Base-by-base conservation (phyloP, 2,888 invertebrate species). In the Yponomeuta sedellus region DNA sequence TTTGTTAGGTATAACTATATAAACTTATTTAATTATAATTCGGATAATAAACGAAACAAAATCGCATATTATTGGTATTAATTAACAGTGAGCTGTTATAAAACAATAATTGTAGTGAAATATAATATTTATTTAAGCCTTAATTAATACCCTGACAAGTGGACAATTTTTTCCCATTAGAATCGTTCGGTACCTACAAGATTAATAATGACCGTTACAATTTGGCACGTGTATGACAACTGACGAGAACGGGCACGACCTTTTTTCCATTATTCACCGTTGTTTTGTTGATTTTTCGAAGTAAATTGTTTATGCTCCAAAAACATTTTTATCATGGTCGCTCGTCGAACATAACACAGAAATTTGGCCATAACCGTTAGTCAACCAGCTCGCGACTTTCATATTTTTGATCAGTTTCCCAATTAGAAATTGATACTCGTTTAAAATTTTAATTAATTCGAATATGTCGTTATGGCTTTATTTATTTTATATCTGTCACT, bases 291-390 rank as follows among this genome's bases (percentile, higher is more conserved):
- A 64, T 78, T 82, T 82, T 81, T 80, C 44, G 16, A 12, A 52
- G 12, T 83, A 75, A 76, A 73, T 73, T 72, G 72, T 76, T 78
- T 74, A 77, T 79, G 77, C 75, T 78, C 77, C 77, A 78, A 78
- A 77, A 78, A 77, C 83, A 81, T 82, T 80, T 82, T 81, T 73
- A 79, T 73, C 64, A 76, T 71, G 59, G 76, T 77, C 74, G 72
- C 71, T 25, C 81, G 82, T 86, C 85, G 86, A 52, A 86, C 85
- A 86, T 68, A 85, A 83, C 78, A 22, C 59, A 22, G 59, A 25
- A 59, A 59, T 59, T 59, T 59, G 59, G 59, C 25, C 12, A 59
- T 59, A 59, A 59, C 59, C 59, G 59, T 59, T 25, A 59, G 22
- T 59, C 59, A 25, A 52, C 44, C 44, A 52, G 44, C 44, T 52